Evolutionary conservation across 2,888 invertebrate genomes (phyloP), one percentile per base, ranked within the genome.

Genomic region (Parasteatoda lunata): DNA sequence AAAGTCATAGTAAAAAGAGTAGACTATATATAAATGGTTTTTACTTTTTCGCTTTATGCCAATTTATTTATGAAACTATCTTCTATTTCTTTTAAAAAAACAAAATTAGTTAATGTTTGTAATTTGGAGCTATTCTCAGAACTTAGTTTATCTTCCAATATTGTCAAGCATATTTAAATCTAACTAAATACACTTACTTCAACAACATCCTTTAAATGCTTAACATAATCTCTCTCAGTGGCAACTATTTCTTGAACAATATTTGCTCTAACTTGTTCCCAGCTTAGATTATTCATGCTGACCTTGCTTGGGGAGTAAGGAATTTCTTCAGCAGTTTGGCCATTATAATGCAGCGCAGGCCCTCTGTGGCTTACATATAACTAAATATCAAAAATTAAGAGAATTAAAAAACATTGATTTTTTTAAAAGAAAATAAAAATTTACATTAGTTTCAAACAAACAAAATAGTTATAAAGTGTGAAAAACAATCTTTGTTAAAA

Each of bases 151-250:
- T 30, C 30, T 1, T 30, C 2, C 2, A 30, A 30, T 30, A 30
- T 2, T 1, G 30, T 30, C 30, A 30, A 30, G 30, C 30, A 30
- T 30, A 30, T 30, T 30, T 30, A 30, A 30, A 30, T 30, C 30
- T 30, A 30, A 30, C 30, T 30, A 30, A 30, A 64, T 52, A 11
- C 68, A 73, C 77, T 71, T 90, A 92, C 92, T 91, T 94, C 93
- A 6, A 94, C 93, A 30, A 94, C 93, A 91, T 94, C 94, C 89
- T 93, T 92, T 78, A 97, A 92, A 89, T 96, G 94, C 91, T 95
- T 95, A 11, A 97, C 96, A 92, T 96, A 97, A 91, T 96, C 96
- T 65, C 95, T 93, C 92, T 97, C 97, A 0, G 96, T 96, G 91
- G 95, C 94, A 89, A 97, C 94, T 89, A 97, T 93, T 92, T 97